phyloP scores from a whole-genome alignment of 2,113 vertebrate species.

The Macrotis lagotis region DNA sequence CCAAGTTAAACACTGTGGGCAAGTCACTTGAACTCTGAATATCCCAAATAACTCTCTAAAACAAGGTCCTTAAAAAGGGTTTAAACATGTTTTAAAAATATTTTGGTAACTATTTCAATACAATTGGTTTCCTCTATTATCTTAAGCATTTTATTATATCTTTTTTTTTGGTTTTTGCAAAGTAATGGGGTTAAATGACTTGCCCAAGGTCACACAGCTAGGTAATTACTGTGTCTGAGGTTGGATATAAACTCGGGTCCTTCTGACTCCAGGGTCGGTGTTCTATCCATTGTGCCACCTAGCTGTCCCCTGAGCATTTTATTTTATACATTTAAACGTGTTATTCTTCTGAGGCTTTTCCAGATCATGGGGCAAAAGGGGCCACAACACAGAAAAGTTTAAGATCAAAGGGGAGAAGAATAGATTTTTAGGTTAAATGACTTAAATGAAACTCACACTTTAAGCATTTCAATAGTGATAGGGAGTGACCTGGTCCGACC shows the following conservation, averaged over 20 bases:
- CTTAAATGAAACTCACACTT: constrained; percentile 90
- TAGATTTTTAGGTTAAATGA: constrained; percentile 17
- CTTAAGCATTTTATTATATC: not conserved
- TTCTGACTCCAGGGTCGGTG: too few species aligned
- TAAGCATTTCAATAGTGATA: constrained; percentile 96
- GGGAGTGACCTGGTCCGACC: constrained; percentile 90
- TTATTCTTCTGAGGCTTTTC: not conserved
- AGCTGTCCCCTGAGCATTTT: not conserved
- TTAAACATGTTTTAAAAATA: not conserved
- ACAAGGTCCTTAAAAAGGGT: not conserved
- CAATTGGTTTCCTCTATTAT: not conserved
- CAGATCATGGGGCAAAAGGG: not conserved
- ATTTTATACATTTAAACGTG: not conserved
- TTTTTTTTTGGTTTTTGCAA: too few species aligned
- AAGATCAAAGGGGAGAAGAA: not conserved
- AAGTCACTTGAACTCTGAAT: not conserved
- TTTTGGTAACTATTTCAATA: not conserved
- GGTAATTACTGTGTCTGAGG: too few species aligned
- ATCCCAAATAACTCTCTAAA: not conserved
- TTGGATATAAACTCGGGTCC: too few species aligned
- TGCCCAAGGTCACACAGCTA: too few species aligned
- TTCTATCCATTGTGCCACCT: too few species aligned
- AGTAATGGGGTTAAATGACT: too few species aligned
- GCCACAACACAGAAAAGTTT: not conserved
- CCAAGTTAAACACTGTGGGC: too few species aligned